phyloP scores from a whole-genome alignment of 2,797 vertebrate genomes.

The Propithecus deckenii region DNA sequence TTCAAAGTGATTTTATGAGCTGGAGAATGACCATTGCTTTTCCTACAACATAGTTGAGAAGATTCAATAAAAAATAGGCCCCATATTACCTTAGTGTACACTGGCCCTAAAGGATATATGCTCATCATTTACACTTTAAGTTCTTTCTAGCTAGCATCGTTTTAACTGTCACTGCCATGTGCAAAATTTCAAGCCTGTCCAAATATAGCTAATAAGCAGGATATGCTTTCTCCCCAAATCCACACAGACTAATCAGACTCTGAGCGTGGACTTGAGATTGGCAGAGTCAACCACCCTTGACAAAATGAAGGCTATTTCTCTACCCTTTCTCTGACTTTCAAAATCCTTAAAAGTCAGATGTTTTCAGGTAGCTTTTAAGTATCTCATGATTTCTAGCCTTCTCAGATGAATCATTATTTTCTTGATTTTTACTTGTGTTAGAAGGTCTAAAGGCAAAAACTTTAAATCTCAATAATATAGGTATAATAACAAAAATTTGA shows the following conservation, averaged over 20 bases:
- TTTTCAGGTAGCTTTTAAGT: background rate
- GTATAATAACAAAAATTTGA: background rate
- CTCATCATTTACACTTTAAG: background rate
- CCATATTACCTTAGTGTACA: background rate
- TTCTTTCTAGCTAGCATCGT: background rate
- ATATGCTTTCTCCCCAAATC: background rate
- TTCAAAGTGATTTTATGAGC: slow-evolving; percentile 20
- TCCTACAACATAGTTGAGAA: background rate
- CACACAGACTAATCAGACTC: background rate
- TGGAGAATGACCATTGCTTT: background rate
- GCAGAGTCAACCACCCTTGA: background rate
- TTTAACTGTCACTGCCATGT: background rate
- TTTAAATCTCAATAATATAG: background rate
- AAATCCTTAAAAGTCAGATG: background rate
- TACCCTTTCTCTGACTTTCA: slow-evolving; percentile 5
- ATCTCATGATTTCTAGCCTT: background rate
- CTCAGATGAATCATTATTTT: background rate
- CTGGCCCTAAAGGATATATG: background rate
- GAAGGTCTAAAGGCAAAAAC: slow-evolving; percentile 13
- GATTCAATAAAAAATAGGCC: background rate
- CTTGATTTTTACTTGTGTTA: background rate
- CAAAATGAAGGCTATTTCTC: slow-evolving; percentile 24
- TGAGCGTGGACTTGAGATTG: background rate
- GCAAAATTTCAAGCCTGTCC: background rate
- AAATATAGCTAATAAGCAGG: background rate